phyloP scores from a whole-genome alignment of 2,113 vertebrate species.

The Nannobrachium achirus region DNA sequence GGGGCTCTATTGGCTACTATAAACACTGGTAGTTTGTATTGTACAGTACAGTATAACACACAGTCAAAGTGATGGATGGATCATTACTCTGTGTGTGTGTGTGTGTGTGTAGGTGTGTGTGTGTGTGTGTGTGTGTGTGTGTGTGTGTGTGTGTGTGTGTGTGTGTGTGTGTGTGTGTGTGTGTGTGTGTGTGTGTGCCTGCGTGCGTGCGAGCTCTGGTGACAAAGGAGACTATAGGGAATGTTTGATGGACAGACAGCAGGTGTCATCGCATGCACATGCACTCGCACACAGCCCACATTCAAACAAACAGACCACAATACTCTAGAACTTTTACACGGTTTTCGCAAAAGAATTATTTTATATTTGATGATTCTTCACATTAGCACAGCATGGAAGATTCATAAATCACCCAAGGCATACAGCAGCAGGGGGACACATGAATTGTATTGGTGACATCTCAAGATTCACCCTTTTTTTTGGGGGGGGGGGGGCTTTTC shows the following conservation, averaged over 20 bases:
- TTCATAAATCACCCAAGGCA: conserved; percentile 19
- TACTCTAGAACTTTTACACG: too few species aligned
- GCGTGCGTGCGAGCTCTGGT: conserved; percentile 19
- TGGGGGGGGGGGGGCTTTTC: too few species aligned
- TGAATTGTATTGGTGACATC: too few species aligned
- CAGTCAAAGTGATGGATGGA: conserved; percentile 37
- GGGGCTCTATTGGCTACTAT: not conserved
- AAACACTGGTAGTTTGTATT: not conserved
- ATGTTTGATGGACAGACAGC: conserved; percentile 58
- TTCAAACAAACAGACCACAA: conserved; percentile 20
- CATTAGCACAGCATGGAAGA: too few species aligned
- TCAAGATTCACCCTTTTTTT: too few species aligned
- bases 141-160: not conserved
- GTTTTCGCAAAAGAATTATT: not conserved
- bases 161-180: conserved; percentile 2
- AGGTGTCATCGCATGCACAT: conserved; percentile 55
- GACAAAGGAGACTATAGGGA: conserved; percentile 42
- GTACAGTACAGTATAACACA: not conserved
- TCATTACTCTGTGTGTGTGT: not conserved
- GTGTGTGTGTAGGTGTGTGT: too few species aligned
- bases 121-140: not conserved
- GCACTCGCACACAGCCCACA: conserved; percentile 16
- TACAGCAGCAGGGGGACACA: conserved; percentile 2
- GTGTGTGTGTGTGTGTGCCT: not conserved
- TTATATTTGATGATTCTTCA: conserved; percentile 4